A percentile compares a stretch with the other conserved stretches of the same genome.
These are phyloP conservation scores for Lucinisca nassula DNA, from an alignment of 2,888 invertebrate species.

Conservation along the genomic window DNA sequence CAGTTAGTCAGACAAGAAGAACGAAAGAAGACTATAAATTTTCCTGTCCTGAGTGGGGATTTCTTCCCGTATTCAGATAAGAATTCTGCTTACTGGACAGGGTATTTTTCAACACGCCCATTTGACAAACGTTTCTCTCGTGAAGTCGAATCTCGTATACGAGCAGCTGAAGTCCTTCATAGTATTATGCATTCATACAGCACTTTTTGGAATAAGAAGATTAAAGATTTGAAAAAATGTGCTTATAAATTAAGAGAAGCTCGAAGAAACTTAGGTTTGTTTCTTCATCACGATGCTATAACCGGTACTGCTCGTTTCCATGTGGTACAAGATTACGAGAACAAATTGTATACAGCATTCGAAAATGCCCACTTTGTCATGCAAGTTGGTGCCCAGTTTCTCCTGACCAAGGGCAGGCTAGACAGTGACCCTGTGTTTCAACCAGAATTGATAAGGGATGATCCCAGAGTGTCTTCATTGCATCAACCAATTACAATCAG, in stretches of 20 bases:
- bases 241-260: constrained; percentile 87
- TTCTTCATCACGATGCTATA: constrained; percentile 99
- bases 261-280: constrained; percentile 95
- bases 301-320: constrained; percentile 97
- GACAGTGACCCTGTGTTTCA: constrained; percentile 73
- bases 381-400: constrained; percentile 72
- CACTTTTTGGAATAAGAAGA: constrained; percentile 69
- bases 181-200: constrained; percentile 77
- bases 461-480: constrained; percentile 66
- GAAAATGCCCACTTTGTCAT: constrained; percentile 76
- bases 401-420: constrained; percentile 76
- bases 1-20: constrained; percentile 89
- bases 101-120: constrained; percentile 95
- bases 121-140: constrained; percentile 91
- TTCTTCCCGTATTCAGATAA: constrained; percentile 99
- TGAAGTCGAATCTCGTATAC: constrained; percentile 88
- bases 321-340: constrained; percentile 96
- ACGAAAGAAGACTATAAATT: constrained; percentile 86
- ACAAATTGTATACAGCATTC: constrained; percentile 77
- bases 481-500: constrained; percentile 74
- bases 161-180: constrained; percentile 86
- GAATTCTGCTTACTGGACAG: constrained; percentile 96
- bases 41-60: constrained; percentile 95
- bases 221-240: constrained; percentile 65
- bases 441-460: constrained; percentile 73